Percentiles rank a stretch among this genome's conserved stretches.
These are phyloP conservation scores for Apodemus sylvaticus DNA, from an alignment of 2,113 vertebrate genomes.

Conservation along the genomic window DNA sequence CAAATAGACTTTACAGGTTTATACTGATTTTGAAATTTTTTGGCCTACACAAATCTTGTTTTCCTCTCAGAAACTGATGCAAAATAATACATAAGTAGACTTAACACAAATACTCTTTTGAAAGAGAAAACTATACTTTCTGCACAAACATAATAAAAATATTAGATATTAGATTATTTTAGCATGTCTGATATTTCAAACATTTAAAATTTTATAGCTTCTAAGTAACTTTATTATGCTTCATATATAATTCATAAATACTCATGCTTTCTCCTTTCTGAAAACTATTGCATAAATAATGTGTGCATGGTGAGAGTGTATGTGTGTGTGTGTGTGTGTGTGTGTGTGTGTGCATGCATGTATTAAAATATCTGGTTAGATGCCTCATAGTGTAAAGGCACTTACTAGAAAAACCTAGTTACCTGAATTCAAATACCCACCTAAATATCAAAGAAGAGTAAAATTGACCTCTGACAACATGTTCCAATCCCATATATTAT, in stretches of 20 bases:
- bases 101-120: conserved; percentile 60
- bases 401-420: background rate
- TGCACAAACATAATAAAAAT: conserved; percentile 58
- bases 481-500: background rate
- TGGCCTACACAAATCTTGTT: conserved; percentile 62
- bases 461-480: background rate
- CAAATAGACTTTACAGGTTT: conserved; percentile 76
- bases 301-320: background rate
- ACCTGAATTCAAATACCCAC: background rate
- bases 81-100: conserved; percentile 70
- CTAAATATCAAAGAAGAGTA: background rate
- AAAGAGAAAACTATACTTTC: conserved; percentile 68
- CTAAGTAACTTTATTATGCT: background rate
- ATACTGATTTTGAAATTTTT: conserved; percentile 74
- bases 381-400: background rate
- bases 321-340: background rate
- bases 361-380: background rate
- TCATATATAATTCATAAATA: background rate
- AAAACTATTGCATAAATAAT: background rate
- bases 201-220: conserved; percentile 48
- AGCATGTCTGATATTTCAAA: background rate
- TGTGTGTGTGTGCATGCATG: background rate
- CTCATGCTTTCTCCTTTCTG: background rate
- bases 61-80: conserved; percentile 49
- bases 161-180: background rate